Evolutionary conservation across 2,797 vertebrate genomes (phyloP).

Genomic region (Hypotaenidia philippensis): DNA sequence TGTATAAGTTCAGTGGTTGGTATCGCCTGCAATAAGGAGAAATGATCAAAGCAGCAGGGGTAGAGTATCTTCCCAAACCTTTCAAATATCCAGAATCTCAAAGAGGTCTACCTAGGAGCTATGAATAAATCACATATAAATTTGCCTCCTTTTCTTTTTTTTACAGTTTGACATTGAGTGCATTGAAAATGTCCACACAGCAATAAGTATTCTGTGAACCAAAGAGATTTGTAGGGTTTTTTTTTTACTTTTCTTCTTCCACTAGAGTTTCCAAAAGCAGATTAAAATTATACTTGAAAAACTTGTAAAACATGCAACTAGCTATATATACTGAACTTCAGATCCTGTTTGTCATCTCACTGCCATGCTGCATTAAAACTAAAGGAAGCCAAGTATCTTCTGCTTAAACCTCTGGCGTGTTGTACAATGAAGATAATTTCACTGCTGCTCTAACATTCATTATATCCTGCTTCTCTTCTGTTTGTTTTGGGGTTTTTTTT

Average conservation of each 20-base stretch:
- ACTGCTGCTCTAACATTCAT: neutral
- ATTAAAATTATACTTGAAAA: slow-evolving; percentile 53
- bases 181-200: slow-evolving; percentile 71
- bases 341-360: slow-evolving; percentile 45
- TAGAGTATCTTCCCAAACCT: slow-evolving; percentile 74
- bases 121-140: slow-evolving; percentile 80
- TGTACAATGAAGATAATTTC: neutral
- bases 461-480: slow-evolving; percentile 31
- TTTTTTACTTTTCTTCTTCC: slow-evolving; percentile 53
- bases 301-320: neutral
- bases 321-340: neutral
- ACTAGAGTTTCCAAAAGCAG: slow-evolving; percentile 50
- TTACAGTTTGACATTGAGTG: slow-evolving; percentile 58
- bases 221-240: slow-evolving; percentile 46
- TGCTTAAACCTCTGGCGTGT: neutral
- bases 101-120: slow-evolving; percentile 75
- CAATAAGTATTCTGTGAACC: slow-evolving; percentile 67
- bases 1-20: slow-evolving; percentile 74
- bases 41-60: slow-evolving; percentile 78
- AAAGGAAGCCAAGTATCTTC: neutral
- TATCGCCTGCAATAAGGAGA: slow-evolving; percentile 68
- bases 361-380: neutral
- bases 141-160: slow-evolving; percentile 62
- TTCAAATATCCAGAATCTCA: slow-evolving; percentile 79
- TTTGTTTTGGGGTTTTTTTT: slow-evolving; percentile 12